These are phyloP conservation scores for Oscheius myriophilus DNA, from an alignment of 2,888 invertebrate species.

Conservation along the genomic window DNA sequence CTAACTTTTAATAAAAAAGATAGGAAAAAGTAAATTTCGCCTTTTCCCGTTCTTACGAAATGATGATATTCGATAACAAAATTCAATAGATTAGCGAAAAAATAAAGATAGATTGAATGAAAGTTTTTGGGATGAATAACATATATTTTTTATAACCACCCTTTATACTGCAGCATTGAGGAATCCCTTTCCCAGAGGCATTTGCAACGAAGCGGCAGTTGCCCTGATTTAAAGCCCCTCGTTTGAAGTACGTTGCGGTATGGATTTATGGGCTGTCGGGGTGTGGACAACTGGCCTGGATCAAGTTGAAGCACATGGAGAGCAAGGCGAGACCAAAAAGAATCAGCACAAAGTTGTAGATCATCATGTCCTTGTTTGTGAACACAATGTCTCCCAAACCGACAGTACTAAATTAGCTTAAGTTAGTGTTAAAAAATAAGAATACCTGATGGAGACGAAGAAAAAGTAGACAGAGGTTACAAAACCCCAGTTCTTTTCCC, in stretches of 20 bases:
- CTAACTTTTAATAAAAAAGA: no score
- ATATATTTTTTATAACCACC: no score
- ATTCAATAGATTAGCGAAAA: no score
- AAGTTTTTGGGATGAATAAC: no score
- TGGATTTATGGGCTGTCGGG: slow-evolving; percentile 22
- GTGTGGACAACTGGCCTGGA: slow-evolving; percentile 39
- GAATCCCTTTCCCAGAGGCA: no score
- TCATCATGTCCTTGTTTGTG: slow-evolving; percentile 68
- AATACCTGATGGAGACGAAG: slow-evolving; percentile 68
- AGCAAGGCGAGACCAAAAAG: slow-evolving; percentile 67
- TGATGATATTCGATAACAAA: no score
- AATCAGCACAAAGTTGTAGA: slow-evolving; percentile 67
- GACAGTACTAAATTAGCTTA: slow-evolving; percentile 59
- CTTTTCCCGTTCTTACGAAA: no score
- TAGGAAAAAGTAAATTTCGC: no score
- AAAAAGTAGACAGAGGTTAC: slow-evolving; percentile 67
- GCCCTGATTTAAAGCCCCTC: slow-evolving; percentile 25
- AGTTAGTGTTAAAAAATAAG: neutral
- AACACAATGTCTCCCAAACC: slow-evolving; percentile 69
- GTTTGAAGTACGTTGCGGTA: slow-evolving; percentile 23
- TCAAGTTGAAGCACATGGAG: slow-evolving; percentile 69
- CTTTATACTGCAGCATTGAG: no score
- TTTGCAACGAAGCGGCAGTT: slow-evolving; percentile 27
- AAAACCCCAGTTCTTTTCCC: slow-evolving; percentile 55
- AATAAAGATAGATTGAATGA: no score